Evolutionary conservation across 2,113 vertebrate genomes (phyloP), one percentile per base, ranked within the genome.

Genomic region (Caretta caretta): DNA sequence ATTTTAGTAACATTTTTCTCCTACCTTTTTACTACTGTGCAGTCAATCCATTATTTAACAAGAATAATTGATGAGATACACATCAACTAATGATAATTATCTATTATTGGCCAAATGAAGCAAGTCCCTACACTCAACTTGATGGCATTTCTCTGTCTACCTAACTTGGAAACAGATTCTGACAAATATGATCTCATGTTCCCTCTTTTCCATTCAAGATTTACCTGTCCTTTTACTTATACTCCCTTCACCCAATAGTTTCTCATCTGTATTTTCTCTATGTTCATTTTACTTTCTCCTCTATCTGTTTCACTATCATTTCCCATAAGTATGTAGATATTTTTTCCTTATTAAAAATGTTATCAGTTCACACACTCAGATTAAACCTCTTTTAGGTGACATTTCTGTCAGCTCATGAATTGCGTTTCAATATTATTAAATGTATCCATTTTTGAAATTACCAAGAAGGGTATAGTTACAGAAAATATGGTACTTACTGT

Each of bases 391-490:
- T 25, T 72, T 72, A 72, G 65, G 35, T 72, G 65, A n/a, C 0
- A 54, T 0, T 38, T 3, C 50, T 6, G 9, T 89, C 42, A 46
- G 83, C 54, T 75, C 50, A 78, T 3, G 16, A 59, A n/a, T 13
- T 50, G 0, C 2, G 69, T 17, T 56, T 82, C 92, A 89, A 93
- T 50, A 31, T 59, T 90, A 95, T 87, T 62, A 91, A 83, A 83
- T 62, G 8, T n/a, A 69, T 46, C 54, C 53, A 80, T 31, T 83
- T 6, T 83, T 83, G 53, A 35, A 84, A 85, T 35, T 35, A 79
- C 7, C 54, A 83, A 83, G n/a, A 35, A 72, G 38, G 82, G 38
- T 57, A 59, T 46, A 54, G 38, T 78, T 46, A 78, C 6, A 4
- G 25, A 78, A 78, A 48, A 7, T 27, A 46, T 24, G 8, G 38